Conservation (phyloP, 1,140 invertebrate species). For the Diplogasteroides magnus region DNA sequence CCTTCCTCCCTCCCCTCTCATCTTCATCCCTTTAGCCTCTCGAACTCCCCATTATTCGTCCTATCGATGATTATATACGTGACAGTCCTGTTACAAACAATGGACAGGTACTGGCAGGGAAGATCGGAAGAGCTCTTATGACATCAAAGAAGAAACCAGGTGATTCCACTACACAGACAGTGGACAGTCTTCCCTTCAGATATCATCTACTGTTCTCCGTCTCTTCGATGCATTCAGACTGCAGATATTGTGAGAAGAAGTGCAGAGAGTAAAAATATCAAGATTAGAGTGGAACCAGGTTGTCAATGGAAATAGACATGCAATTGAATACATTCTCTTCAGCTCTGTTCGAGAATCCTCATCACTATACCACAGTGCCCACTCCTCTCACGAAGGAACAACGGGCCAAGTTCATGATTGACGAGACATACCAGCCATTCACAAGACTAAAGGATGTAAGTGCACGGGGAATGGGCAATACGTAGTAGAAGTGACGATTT, state of each 20-base stretch:
- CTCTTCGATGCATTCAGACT: slow-evolving; percentile 82
- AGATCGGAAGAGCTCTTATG: slow-evolving; percentile 20
- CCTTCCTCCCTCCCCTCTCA: neutral
- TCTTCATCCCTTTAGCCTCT: slow-evolving; percentile 20
- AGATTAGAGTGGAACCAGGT: slow-evolving; percentile 5
- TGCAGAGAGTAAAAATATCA: slow-evolving; percentile 6
- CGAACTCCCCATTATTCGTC: slow-evolving; percentile 59
- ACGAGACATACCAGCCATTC: slow-evolving; percentile 27
- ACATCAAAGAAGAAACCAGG: slow-evolving; percentile 10
- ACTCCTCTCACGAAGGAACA: slow-evolving; percentile 8
- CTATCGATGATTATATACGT: slow-evolving; percentile 66
- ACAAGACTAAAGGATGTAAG: slow-evolving; percentile 11
- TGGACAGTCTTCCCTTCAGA: slow-evolving; percentile 55
- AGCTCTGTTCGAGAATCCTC: slow-evolving; percentile 77
- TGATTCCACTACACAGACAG: neutral
- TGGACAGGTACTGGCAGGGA: slow-evolving; percentile 53
- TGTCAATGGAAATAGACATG: neutral
- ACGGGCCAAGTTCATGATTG: slow-evolving; percentile 23
- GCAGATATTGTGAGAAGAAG: slow-evolving; percentile 55
- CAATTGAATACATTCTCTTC: slow-evolving; percentile 46
- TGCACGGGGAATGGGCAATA: neutral
- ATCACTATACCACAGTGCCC: slow-evolving; percentile 26
- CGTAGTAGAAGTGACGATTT: neutral
- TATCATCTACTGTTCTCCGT: slow-evolving; percentile 76
- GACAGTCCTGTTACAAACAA: slow-evolving; percentile 82